These are phyloP conservation scores for Cyaniris semiargus DNA, from an alignment of 2,888 invertebrate species.

Conservation along the genomic window DNA sequence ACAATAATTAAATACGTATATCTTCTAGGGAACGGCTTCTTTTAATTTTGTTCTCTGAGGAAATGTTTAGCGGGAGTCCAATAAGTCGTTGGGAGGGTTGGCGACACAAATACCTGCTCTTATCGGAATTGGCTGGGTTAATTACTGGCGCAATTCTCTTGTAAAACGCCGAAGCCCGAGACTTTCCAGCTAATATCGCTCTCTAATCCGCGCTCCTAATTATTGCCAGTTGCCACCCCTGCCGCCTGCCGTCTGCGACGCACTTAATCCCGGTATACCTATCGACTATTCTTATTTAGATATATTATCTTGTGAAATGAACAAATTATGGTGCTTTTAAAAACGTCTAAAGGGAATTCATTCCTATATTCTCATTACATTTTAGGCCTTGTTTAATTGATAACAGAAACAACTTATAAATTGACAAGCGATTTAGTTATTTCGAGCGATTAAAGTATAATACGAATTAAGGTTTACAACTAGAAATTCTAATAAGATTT, in stretches of 20 bases:
- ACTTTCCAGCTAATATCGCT: constrained; percentile 69
- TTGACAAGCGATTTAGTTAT: too few relatives aligned
- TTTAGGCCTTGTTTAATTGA: too few relatives aligned
- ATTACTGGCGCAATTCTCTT: constrained; percentile 48
- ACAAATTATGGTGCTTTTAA: neutral
- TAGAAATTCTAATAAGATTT: too few relatives aligned
- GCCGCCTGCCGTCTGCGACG: constrained; percentile 28
- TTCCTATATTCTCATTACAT: too few relatives aligned
- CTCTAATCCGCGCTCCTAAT: constrained; percentile 71
- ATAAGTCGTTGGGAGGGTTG: constrained; percentile 22
- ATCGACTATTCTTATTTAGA: neutral
- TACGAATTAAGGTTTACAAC: too few relatives aligned
- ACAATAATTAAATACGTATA: neutral
- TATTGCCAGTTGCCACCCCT: constrained; percentile 62
- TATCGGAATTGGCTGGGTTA: constrained; percentile 41
- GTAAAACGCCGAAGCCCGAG: constrained; percentile 50
- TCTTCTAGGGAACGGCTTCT: neutral
- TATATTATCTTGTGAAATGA: neutral
- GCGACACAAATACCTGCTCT: constrained; percentile 38
- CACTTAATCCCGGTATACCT: neutral
- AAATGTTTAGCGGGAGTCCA: constrained; percentile 14
- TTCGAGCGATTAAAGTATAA: too few relatives aligned
- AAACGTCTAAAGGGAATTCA: neutral
- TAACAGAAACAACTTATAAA: too few relatives aligned
- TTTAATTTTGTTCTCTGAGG: constrained; percentile 2